Base-by-base conservation (phyloP, 2,888 invertebrate genomes). In the Beris chalybata region DNA sequence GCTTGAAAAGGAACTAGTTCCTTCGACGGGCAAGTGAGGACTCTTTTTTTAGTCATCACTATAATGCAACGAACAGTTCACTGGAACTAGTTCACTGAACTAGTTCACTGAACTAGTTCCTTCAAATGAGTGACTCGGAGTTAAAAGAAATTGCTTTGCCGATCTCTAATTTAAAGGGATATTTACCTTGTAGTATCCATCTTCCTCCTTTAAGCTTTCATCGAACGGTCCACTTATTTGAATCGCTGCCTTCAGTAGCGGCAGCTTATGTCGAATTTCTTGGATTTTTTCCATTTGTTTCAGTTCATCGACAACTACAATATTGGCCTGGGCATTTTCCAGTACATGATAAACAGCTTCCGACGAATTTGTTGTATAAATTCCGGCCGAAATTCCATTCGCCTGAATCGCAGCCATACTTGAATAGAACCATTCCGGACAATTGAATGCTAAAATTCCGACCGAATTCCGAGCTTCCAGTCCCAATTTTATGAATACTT, bases 361-460 rank as follows among this genome's bases (percentile, higher is more conserved):
- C 0, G 92, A 82, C 0, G 91, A 89, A 81, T 95, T 96, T 52
- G 94, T 95, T 0, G 93, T 90, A 82, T 96, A 96, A 74, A 96
- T 91, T 65, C 95, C 95, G 32, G 89, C 88, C 3, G 91, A 89
- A 69, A 91, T 86, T 53, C 92, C 93, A 66, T 95, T 95, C 67
- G 94, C 94, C 77, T 90, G 91, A 73, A 95, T 90, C 1, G 93
- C 90, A 2, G 87, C 95, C 56, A 95, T 76, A 76, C 93, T 89
- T 0, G 93, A 84, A 67, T 93, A 84, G 76, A 92, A 90, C 96
- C 96, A 96, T 82, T 95, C 89, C 13, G 93, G 91, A 44, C 90
- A 87, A 80, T 95, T 95, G 78, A 93, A 93, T 3, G 95, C 94
- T 64, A 96, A 82, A 71, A 96, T 91, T 71, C 92, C 90, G 15